Percentiles rank a stretch among this genome's conserved stretches.
phyloP scores from a whole-genome alignment of 2,113 vertebrate genomes.

The Gopherus flavomarginatus region DNA sequence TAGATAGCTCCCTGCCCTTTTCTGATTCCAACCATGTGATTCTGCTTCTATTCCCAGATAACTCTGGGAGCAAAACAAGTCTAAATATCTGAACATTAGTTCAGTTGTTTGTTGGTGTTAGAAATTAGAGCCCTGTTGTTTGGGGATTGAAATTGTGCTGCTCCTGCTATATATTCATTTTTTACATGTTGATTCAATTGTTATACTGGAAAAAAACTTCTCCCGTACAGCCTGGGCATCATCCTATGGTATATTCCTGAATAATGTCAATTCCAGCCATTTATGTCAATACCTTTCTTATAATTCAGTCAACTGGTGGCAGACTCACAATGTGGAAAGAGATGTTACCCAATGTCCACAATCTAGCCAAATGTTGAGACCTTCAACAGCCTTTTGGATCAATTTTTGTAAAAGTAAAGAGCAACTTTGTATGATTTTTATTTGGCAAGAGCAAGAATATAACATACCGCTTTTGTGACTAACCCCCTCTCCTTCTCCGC shows the following conservation, averaged over 20 bases:
- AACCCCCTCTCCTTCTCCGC: not conserved
- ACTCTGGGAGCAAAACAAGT: not conserved
- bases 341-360: not conserved
- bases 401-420: not conserved
- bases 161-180: not conserved
- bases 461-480: not conserved
- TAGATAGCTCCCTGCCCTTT: not conserved
- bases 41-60: not conserved
- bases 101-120: not conserved
- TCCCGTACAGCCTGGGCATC: not conserved
- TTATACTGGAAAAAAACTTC: not conserved
- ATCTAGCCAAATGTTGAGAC: not conserved
- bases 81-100: not conserved
- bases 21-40: constrained; percentile 33
- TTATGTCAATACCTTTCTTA: not conserved
- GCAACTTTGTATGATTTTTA: not conserved
- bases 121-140: not conserved
- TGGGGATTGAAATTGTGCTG: not conserved
- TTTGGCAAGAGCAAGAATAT: not conserved
- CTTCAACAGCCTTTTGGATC: not conserved
- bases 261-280: not conserved
- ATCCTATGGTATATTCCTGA: not conserved
- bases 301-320: not conserved
- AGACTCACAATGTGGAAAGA: not conserved
- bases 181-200: not conserved